Percentiles rank a stretch among this genome's conserved stretches.
These are phyloP conservation scores for Nothoprocta perdicaria DNA, from an alignment of 2,113 vertebrate genomes.

Conservation along the genomic window DNA sequence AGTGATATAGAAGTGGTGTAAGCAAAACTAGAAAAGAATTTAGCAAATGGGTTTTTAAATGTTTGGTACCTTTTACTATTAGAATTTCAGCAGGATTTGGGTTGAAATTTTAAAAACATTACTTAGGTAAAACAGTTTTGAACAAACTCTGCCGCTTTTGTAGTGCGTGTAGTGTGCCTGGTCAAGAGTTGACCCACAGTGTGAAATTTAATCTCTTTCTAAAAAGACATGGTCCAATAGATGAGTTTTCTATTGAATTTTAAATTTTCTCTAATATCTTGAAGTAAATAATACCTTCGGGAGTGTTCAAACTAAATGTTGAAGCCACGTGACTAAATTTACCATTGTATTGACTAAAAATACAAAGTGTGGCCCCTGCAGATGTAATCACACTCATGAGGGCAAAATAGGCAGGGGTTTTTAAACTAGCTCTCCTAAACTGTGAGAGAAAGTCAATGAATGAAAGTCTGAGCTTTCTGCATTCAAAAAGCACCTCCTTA, in stretches of 20 bases:
- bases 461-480: background rate
- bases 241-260: background rate
- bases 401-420: background rate
- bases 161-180: background rate
- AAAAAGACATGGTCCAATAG: background rate
- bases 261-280: background rate
- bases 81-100: background rate
- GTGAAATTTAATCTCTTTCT: background rate
- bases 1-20: background rate
- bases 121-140: background rate
- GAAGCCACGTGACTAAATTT: background rate
- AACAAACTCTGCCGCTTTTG: background rate
- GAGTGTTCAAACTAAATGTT: background rate
- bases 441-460: background rate
- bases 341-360: background rate
- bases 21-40: fast-evolving
- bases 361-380: fast-evolving
- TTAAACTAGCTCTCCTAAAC: background rate
- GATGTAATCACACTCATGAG: background rate
- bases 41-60: background rate
- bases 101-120: background rate
- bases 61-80: background rate
- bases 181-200: background rate
- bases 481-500: background rate
- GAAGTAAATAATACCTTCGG: background rate